Conservation (phyloP, 2,113 vertebrate species). For the Oryzias curvinotus region DNA sequence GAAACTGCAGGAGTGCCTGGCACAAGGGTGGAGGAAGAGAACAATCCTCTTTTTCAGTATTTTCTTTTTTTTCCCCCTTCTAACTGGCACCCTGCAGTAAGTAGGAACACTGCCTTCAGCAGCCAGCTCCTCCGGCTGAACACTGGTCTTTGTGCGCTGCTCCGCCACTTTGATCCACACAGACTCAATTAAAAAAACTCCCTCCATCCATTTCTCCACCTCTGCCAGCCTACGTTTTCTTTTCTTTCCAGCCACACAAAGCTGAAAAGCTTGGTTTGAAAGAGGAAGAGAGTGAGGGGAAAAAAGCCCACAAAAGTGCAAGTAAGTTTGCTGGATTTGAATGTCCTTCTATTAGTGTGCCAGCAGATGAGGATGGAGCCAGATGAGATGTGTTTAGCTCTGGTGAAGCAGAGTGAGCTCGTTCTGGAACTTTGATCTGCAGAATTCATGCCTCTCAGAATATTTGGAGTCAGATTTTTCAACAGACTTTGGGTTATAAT, state of each 20-base stretch:
- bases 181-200: conserved; percentile 59
- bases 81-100: conserved; percentile 48
- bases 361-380: conserved; percentile 3
- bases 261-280: conserved; percentile 24
- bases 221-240: conserved; percentile 39
- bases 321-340: neutral
- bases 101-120: conserved; percentile 54
- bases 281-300: neutral
- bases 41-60: conserved; percentile 58
- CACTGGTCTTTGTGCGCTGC: conserved; percentile 35
- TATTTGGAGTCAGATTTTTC: neutral
- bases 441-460: neutral
- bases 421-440: neutral
- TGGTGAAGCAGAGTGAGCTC: neutral
- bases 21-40: conserved; percentile 28
- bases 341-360: conserved; percentile 6
- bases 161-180: conserved; percentile 55
- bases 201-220: conserved; percentile 32
- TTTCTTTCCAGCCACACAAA: conserved; percentile 29
- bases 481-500: neutral
- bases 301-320: conserved; percentile 1
- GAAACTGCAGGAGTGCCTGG: conserved; percentile 18
- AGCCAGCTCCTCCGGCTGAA: conserved; percentile 47
- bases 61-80: neutral
- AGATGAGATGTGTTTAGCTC: neutral